Conservation (phyloP, 2,113 vertebrate genomes). For the Electrona antarctica region DNA sequence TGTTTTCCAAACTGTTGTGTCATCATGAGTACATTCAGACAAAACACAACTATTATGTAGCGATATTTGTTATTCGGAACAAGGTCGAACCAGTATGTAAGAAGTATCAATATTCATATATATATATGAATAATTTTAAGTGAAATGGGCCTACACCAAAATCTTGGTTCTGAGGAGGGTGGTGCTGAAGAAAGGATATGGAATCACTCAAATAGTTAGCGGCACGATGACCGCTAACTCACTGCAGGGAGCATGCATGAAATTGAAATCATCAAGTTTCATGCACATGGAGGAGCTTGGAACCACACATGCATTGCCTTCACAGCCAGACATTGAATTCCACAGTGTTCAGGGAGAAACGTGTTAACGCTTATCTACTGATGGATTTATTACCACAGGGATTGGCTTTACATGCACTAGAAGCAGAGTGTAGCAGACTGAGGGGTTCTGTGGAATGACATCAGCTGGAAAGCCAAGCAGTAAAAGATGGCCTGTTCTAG, state of each 20-base stretch:
- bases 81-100: too few relatives aligned
- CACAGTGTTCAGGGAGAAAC: conserved; percentile 22
- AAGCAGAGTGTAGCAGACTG: conserved; percentile 2
- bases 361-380: conserved; percentile 57
- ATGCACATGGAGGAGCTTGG: neutral
- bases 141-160: neutral
- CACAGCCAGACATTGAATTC: conserved; percentile 45
- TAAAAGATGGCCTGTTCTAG: neutral
- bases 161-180: too few relatives aligned
- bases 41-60: too few relatives aligned
- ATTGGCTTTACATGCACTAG: neutral
- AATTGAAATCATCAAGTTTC: neutral
- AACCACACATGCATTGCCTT: conserved; percentile 37
- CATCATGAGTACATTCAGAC: too few relatives aligned
- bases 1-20: too few relatives aligned
- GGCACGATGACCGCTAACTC: too few relatives aligned
- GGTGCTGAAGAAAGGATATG: too few relatives aligned
- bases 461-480: neutral
- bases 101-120: neutral
- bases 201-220: too few relatives aligned
- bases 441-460: neutral
- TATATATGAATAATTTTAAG: neutral
- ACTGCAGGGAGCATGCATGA: too few relatives aligned
- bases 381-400: conserved; percentile 34
- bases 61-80: too few relatives aligned